Base-by-base conservation (phyloP, 2,113 vertebrate species). In the Trogon surrucura region DNA sequence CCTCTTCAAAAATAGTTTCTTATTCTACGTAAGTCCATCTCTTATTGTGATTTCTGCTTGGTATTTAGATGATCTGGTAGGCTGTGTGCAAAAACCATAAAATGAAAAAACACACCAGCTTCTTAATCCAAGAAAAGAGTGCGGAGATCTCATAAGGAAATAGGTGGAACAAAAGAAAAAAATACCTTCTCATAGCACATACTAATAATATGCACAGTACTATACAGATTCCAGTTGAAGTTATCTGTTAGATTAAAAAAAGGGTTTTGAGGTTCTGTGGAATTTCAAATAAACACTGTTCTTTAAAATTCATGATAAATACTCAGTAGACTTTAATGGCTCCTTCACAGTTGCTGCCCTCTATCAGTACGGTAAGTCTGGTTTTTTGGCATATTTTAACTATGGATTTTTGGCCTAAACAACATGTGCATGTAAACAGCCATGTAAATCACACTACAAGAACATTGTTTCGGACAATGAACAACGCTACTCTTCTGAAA, bases 271-370 rank as follows among this genome's bases (percentile, higher is more conserved):
- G 64, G 19, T 71, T 78, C 75, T 67, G 53, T 32, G 29, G 84
- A 89, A 93, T 89, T 92, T 89, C 84, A 85, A 74, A 90, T 95
- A 94, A 97, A 94, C 56, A 53, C 67, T 89, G 60, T 23, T 92
- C 86, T 92, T 86, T 60, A 95, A 71, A 93, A 91, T 60, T 89
- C 78, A 72, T 82, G 44, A 86, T 73, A 95, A 93, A 94, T 95
- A 78, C 85, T 89, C 69, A 58, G 25, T 66, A 89, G 94, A 89
- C 47, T 82, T 88, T 61, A 95, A 82, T 70, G 79, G 41, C 30
- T 80, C 80, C 89, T 95, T 96, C 48, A 86, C 73, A 90, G 95
- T 66, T 96, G 90, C 91, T 95, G 54, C 53, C 62, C 78, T 61
- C 19, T 92, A 89, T 81, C 74, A 53, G 69, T 32, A 84, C 67